Conservation (phyloP, 2,113 vertebrate genomes). For the Phyllopteryx taeniolatus region DNA sequence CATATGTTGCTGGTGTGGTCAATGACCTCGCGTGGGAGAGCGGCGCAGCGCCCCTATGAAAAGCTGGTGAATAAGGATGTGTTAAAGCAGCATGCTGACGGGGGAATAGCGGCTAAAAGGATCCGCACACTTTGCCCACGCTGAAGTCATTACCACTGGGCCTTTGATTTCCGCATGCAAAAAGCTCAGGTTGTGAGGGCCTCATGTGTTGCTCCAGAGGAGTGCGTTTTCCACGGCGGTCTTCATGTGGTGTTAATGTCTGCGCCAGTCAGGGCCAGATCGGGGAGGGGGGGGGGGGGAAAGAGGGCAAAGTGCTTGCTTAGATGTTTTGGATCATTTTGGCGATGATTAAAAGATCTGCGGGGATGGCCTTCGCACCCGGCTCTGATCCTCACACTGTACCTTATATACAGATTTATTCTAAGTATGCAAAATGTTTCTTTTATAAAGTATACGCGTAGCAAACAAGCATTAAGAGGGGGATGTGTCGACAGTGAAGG, state of each 20-base stretch:
- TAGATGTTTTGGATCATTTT: slow-evolving; percentile 60
- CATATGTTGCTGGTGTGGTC: slow-evolving; percentile 7
- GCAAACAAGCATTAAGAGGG: slow-evolving; percentile 7
- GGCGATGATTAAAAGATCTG: slow-evolving; percentile 60
- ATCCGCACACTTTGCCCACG: slow-evolving; percentile 54
- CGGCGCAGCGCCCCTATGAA: slow-evolving; percentile 27
- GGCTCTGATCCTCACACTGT: slow-evolving; percentile 39
- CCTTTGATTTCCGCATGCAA: slow-evolving; percentile 66
- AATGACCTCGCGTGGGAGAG: slow-evolving; percentile 35
- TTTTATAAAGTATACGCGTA: slow-evolving; percentile 13
- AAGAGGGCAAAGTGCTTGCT: slow-evolving; percentile 53
- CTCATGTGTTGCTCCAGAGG: slow-evolving; percentile 39
- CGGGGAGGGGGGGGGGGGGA: background rate
- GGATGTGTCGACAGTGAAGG: slow-evolving; percentile 4
- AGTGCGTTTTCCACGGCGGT: slow-evolving; percentile 35
- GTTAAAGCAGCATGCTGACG: slow-evolving; percentile 49
- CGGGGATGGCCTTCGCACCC: slow-evolving; percentile 54
- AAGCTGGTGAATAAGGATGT: slow-evolving; percentile 59
- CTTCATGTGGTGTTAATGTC: slow-evolving; percentile 39
- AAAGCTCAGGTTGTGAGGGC: slow-evolving; percentile 52
- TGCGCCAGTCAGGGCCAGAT: slow-evolving; percentile 29
- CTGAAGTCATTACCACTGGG: slow-evolving; percentile 65
- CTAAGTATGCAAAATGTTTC: background rate
- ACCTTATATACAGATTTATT: slow-evolving; percentile 18
- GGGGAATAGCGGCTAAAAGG: slow-evolving; percentile 54